Percentiles rank a stretch among this genome's conserved stretches.
Conservation (phyloP, 2,888 invertebrate genomes). For the Halictus quadricinctus region DNA sequence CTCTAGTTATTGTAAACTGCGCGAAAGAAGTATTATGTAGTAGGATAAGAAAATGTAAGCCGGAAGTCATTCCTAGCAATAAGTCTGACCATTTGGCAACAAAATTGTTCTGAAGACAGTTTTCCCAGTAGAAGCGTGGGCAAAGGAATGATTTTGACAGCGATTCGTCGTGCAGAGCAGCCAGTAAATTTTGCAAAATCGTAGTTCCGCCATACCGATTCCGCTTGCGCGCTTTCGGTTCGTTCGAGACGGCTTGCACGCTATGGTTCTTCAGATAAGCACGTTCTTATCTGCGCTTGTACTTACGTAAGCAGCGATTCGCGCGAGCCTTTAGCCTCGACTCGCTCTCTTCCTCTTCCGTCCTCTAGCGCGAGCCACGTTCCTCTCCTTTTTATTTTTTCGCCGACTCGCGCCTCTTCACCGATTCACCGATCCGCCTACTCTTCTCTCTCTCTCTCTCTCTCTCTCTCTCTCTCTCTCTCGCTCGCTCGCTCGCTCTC, state of each 20-base stretch:
- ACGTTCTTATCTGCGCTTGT: slow-evolving; percentile 68
- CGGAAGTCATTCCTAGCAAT: too few relatives aligned
- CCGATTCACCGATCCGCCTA: slow-evolving; percentile 5
- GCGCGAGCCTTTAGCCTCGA: slow-evolving; percentile 56
- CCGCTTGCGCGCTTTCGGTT: slow-evolving; percentile 41
- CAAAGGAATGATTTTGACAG: neutral
- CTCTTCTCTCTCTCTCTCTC: neutral
- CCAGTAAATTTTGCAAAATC: slow-evolving; percentile 28
- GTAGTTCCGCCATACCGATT: slow-evolving; percentile 36
- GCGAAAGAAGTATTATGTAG: too few relatives aligned
- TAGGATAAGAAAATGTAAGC: too few relatives aligned
- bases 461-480: neutral
- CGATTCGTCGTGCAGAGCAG: slow-evolving; percentile 7
- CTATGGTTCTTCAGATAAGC: slow-evolving; percentile 71
- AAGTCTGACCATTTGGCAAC: neutral
- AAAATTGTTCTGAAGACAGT: neutral
- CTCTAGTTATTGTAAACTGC: too few relatives aligned
- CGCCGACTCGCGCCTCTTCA: neutral
- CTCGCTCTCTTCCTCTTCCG: slow-evolving; percentile 44
- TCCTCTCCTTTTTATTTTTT: slow-evolving; percentile 13
- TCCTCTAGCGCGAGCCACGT: neutral
- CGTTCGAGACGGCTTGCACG: slow-evolving; percentile 64
- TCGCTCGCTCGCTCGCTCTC: neutral
- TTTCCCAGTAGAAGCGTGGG: neutral
- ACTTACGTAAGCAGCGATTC: slow-evolving; percentile 69